Conservation (phyloP, 2,113 vertebrate species). For the Grallaria varia region DNA sequence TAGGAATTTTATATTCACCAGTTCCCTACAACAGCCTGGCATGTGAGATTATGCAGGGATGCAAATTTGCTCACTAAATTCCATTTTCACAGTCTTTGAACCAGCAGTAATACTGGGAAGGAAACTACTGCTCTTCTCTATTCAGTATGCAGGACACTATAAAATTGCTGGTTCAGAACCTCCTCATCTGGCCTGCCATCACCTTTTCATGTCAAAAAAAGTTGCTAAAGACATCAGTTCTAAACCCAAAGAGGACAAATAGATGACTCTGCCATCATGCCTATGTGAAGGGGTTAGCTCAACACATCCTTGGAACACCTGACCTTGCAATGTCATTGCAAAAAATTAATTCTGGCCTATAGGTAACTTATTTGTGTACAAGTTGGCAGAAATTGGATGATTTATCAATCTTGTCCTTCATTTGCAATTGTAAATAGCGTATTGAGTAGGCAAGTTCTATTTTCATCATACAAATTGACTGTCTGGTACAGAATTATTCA, state of each 20-base stretch:
- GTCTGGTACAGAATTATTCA: constrained; percentile 57
- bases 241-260: constrained; percentile 15
- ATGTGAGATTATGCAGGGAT: not conserved
- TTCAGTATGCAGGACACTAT: constrained; percentile 33
- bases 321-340: constrained; percentile 47
- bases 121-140: not conserved
- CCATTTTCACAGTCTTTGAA: constrained; percentile 29
- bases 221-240: constrained; percentile 44
- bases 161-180: constrained; percentile 39
- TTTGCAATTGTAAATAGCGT: constrained; percentile 70
- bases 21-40: not conserved
- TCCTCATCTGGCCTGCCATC: constrained; percentile 20
- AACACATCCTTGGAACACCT: not conserved
- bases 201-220: constrained; percentile 42
- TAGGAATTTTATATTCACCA: constrained; percentile 20
- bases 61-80: constrained; percentile 20
- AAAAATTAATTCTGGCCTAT: constrained; percentile 58
- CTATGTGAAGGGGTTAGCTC: not conserved
- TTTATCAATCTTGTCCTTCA: constrained; percentile 63
- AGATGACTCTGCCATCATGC: constrained; percentile 2
- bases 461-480: constrained; percentile 63
- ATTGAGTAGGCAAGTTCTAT: constrained; percentile 63
- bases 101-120: not conserved
- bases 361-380: constrained; percentile 56
- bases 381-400: constrained; percentile 60